Conservation (phyloP, 2,797 vertebrate species). For the Crenichthys baileyi region DNA sequence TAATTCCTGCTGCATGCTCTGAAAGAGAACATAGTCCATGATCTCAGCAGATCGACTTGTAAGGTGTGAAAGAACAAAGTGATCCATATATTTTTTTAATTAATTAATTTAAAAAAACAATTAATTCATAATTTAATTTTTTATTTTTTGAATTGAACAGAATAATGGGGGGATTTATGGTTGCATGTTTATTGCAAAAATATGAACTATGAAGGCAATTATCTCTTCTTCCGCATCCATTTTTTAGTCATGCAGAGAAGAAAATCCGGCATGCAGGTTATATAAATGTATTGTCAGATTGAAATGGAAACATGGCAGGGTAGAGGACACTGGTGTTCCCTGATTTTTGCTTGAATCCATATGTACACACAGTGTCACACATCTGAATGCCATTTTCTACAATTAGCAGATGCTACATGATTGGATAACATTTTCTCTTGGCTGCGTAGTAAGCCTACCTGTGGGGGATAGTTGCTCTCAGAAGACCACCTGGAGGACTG, state of each 20-base stretch:
- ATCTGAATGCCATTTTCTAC: background rate
- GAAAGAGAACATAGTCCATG: background rate
- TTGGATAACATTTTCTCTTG: too few species aligned
- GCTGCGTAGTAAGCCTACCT: constrained; percentile 89
- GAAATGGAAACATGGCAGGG: background rate
- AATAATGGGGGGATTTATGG: background rate
- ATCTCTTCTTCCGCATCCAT: background rate
- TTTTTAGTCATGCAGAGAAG: background rate
- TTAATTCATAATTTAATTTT: too few species aligned
- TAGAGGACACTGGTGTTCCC: background rate
- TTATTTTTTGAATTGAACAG: too few species aligned
- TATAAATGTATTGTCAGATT: background rate
- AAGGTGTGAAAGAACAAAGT: background rate
- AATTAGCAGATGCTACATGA: background rate
- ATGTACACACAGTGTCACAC: too few species aligned
- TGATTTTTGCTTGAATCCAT: background rate
- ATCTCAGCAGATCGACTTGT: background rate
- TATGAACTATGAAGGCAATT: background rate
- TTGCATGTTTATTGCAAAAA: background rate
- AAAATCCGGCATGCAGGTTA: background rate
- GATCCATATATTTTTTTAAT: too few species aligned
- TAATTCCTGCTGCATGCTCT: background rate
- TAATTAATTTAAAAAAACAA: too few species aligned
- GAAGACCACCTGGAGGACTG: constrained; percentile 99
- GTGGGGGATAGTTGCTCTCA: constrained; percentile 98